phyloP scores from a whole-genome alignment of 2,888 invertebrate species.

The Bursaphelenchus okinawaensis region DNA sequence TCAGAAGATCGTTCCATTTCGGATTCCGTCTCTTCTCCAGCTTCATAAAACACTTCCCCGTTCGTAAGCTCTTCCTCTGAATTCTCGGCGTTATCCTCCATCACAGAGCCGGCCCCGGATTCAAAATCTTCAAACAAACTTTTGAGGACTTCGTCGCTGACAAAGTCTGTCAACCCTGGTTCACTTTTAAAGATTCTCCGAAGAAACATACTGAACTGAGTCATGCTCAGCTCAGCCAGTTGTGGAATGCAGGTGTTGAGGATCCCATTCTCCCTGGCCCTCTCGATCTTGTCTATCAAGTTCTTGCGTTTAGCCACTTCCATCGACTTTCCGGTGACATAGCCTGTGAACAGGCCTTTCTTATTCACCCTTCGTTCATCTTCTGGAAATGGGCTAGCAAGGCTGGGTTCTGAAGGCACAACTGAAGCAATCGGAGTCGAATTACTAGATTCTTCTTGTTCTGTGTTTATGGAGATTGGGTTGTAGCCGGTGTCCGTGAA shows the following conservation, averaged over 20 bases:
- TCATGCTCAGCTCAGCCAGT: slow-evolving; percentile 4
- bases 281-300: slow-evolving; percentile 4
- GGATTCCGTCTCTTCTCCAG: background rate
- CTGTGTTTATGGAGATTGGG: background rate
- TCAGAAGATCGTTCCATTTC: background rate
- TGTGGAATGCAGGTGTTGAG: slow-evolving; percentile 2
- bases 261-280: slow-evolving; percentile 3
- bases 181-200: slow-evolving; percentile 2
- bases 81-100: background rate
- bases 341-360: background rate
- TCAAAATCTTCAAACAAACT: slow-evolving; percentile 8
- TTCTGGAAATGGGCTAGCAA: background rate
- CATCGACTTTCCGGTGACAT: slow-evolving; percentile 1
- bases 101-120: background rate
- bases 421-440: background rate
- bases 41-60: background rate
- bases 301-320: slow-evolving; percentile 7
- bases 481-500: background rate
- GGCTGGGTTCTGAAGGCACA: background rate
- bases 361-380: background rate
- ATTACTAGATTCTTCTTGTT: background rate
- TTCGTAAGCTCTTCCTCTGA: background rate
- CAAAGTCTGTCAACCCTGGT: slow-evolving; percentile 4
- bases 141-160: slow-evolving; percentile 3
- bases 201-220: slow-evolving; percentile 10